A percentile compares a stretch with the other conserved stretches of the same genome.
Evolutionary conservation across 2,797 vertebrate species (phyloP).

Genomic region (Catharus ustulatus): DNA sequence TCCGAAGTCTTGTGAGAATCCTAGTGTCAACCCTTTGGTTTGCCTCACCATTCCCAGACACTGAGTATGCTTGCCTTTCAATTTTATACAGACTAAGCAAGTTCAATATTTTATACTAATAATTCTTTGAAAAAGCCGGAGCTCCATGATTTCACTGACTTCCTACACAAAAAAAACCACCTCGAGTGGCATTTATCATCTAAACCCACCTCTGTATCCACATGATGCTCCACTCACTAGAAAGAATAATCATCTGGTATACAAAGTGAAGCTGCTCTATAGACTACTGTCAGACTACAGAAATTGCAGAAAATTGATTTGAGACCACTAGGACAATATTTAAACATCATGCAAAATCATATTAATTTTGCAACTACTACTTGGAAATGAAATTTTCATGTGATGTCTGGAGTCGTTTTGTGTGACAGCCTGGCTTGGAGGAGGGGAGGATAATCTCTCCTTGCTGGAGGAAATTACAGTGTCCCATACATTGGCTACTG

Average conservation of each 20-base stretch:
- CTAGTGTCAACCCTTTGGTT: not conserved
- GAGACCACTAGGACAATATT: not conserved
- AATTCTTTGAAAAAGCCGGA: not conserved
- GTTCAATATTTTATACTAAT: not conserved
- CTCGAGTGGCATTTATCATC: not conserved
- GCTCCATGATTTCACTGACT: not conserved
- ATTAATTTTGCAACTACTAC: not conserved
- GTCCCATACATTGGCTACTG: not conserved
- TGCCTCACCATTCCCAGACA: not conserved
- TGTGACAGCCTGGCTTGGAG: not conserved
- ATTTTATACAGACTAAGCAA: not conserved
- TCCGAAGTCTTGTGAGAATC: not conserved
- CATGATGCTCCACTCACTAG: not conserved
- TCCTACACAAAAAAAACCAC: not conserved
- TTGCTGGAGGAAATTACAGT: not conserved
- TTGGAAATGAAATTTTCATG: not conserved
- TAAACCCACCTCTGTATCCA: not conserved
- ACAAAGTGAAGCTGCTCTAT: not conserved
- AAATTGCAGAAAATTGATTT: not conserved
- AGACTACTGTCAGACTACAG: not conserved
- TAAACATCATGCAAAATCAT: not conserved
- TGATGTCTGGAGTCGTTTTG: not conserved
- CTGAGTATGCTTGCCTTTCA: not conserved
- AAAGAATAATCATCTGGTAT: not conserved
- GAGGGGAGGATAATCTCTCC: not conserved